A percentile compares a stretch with the other conserved stretches of the same genome.
These are phyloP conservation scores for Pentamera pediparva DNA, from an alignment of 53 echinoderm and acorn worm genomes.

Conservation along the genomic window DNA sequence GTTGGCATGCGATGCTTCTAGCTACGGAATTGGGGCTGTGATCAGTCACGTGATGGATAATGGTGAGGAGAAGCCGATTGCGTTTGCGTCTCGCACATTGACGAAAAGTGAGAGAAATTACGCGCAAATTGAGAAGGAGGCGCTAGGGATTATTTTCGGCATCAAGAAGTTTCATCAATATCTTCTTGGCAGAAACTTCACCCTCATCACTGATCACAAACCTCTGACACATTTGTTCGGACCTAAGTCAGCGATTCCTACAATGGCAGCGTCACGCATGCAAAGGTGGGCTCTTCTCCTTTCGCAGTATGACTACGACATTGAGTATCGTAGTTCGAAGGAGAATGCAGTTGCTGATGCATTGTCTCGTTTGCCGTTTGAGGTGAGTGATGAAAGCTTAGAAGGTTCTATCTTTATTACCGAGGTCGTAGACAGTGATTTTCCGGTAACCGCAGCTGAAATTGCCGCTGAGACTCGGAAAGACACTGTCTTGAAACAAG, in stretches of 20 bases:
- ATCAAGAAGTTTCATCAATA: conserved; percentile 28
- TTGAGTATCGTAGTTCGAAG: conserved; percentile 26
- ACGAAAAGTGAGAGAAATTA: conserved; percentile 31
- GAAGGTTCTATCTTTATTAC: conserved; percentile 17
- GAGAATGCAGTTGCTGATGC: conserved; percentile 51
- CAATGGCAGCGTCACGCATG: conserved; percentile 13
- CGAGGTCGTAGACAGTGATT: conserved; percentile 43
- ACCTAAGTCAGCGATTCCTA: conserved; percentile 28
- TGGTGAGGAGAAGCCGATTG: conserved; percentile 36
- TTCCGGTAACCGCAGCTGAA: conserved; percentile 51
- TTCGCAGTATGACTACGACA: conserved; percentile 33
- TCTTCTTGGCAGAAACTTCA: conserved; percentile 44
- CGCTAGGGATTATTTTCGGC: not conserved
- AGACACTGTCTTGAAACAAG: not conserved
- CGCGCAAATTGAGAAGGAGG: conserved; percentile 6
- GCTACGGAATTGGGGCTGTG: conserved; percentile 11
- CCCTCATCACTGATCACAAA: conserved; percentile 49
- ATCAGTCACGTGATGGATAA: conserved; percentile 36
- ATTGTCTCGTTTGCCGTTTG: conserved; percentile 42
- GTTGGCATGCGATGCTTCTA: conserved; percentile 49
- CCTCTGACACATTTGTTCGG: conserved; percentile 32
- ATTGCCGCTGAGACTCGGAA: conserved; percentile 27
- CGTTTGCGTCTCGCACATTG: conserved; percentile 39
- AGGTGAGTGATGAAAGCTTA: not conserved
- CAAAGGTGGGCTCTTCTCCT: conserved; percentile 31